Conservation (phyloP, 2,888 invertebrate species). For the Plutella xylostella region DNA sequence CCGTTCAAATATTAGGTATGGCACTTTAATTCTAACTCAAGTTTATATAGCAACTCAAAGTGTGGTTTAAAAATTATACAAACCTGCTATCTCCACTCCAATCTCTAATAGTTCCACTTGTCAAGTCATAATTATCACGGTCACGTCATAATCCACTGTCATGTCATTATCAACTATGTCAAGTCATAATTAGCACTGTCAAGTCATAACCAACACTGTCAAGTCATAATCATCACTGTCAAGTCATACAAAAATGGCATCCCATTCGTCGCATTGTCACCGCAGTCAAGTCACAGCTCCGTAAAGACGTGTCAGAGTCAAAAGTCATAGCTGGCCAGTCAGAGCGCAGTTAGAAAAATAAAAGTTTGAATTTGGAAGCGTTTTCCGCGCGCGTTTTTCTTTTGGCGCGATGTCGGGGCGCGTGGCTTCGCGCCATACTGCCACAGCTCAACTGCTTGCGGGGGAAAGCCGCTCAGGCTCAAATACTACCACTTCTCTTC, state of each 20-base stretch:
- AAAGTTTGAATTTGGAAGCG: constrained; percentile 29
- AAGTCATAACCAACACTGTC: constrained; percentile 3
- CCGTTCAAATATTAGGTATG: too few species aligned
- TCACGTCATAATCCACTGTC: constrained; percentile 3
- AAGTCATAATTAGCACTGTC: background rate
- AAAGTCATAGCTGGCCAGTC: constrained; percentile 2
- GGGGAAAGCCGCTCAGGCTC: constrained; percentile 27
- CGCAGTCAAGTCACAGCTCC: constrained; percentile 20
- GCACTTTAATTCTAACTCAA: too few species aligned
- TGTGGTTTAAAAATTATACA: too few species aligned
- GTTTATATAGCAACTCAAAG: too few species aligned
- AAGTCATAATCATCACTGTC: constrained; percentile 28
- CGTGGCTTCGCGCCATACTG: constrained; percentile 51
- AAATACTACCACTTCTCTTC: constrained; percentile 57
- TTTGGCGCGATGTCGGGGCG: constrained; percentile 31
- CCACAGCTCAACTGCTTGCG: constrained; percentile 41
- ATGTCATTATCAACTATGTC: constrained; percentile 1
- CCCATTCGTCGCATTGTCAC: background rate
- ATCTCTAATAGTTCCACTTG: too few species aligned
- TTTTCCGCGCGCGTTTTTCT: too few species aligned
- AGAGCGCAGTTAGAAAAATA: background rate
- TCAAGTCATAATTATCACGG: background rate
- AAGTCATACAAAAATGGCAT: constrained; percentile 15
- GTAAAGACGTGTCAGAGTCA: constrained; percentile 24
- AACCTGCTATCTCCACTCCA: too few species aligned